Evolutionary conservation across 2,888 invertebrate genomes (phyloP).

Genomic region (Callyntrura sp.): DNA sequence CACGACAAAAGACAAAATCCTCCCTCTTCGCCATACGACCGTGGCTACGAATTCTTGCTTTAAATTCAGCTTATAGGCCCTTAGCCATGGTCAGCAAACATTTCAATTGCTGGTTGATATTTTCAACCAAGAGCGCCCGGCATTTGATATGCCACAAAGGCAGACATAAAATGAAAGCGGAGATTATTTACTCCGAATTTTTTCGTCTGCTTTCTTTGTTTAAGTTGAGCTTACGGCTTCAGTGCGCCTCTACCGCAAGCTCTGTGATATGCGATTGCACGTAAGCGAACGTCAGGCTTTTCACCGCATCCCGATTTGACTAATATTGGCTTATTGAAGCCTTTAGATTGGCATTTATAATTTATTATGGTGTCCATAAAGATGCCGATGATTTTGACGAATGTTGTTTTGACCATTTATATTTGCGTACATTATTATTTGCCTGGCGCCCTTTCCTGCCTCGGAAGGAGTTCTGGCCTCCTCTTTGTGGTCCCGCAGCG

Average conservation of each 20-base stretch:
- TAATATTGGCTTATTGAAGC: slow-evolving; percentile 3
- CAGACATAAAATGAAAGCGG: slow-evolving; percentile 19
- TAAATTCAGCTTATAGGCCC: not conserved
- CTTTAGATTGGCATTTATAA: not conserved
- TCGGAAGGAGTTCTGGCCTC: slow-evolving; percentile 70
- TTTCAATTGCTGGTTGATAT: slow-evolving; percentile 22
- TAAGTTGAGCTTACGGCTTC: not conserved
- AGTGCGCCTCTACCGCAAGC: not conserved
- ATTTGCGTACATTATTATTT: slow-evolving; percentile 67
- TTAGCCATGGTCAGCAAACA: not conserved
- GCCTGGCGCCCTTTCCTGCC: slow-evolving; percentile 58
- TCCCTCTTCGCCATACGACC: slow-evolving; percentile 20
- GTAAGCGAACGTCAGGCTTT: slow-evolving; percentile 23
- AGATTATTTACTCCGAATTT: not conserved
- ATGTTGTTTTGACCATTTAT: slow-evolving; percentile 24
- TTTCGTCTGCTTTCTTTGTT: slow-evolving; percentile 30
- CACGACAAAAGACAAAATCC: not conserved
- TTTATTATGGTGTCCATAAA: slow-evolving; percentile 30
- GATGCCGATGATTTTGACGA: slow-evolving; percentile 31
- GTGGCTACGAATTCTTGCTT: slow-evolving; percentile 13
- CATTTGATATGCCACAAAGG: slow-evolving; percentile 8
- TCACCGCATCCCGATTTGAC: not conserved
- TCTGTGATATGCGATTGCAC: slow-evolving; percentile 20
- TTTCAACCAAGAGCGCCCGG: slow-evolving; percentile 40
- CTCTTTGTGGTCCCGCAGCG: slow-evolving; percentile 47